These are phyloP conservation scores for Drosophila mojavensis DNA, from an alignment of 1,140 invertebrate genomes.

Conservation along the genomic window DNA sequence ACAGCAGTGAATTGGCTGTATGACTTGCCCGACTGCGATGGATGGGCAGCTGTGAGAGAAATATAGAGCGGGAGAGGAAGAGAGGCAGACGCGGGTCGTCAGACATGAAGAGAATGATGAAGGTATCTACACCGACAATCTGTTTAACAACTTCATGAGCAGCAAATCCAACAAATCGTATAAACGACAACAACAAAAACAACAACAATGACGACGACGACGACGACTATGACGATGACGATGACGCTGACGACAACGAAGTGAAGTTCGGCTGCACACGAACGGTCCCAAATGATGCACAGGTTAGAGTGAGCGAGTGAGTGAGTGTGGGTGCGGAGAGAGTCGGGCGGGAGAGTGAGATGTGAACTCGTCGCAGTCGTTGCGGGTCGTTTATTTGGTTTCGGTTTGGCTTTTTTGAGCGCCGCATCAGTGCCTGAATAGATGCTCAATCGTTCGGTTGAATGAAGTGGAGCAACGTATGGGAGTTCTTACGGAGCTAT, in stretches of 20 bases:
- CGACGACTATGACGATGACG: neutral
- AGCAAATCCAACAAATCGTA: slow-evolving; percentile 84
- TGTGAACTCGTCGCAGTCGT: slow-evolving; percentile 31
- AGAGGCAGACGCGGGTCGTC: slow-evolving; percentile 12
- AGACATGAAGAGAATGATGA: slow-evolving; percentile 73
- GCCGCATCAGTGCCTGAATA: slow-evolving; percentile 67
- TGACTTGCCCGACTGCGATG: slow-evolving; percentile 45
- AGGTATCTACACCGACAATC: slow-evolving; percentile 84
- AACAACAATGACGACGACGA: slow-evolving; percentile 13
- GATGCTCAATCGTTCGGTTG: slow-evolving; percentile 80
- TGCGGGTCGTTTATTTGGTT: slow-evolving; percentile 52
- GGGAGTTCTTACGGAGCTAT: slow-evolving; percentile 14
- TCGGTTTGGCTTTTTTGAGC: slow-evolving; percentile 55
- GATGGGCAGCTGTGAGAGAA: slow-evolving; percentile 19
- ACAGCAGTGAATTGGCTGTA: slow-evolving; percentile 46
- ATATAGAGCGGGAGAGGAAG: neutral
- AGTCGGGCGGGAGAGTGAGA: neutral
- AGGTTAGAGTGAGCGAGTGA: slow-evolving; percentile 13
- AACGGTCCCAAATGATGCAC: slow-evolving; percentile 48
- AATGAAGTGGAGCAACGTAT: slow-evolving; percentile 65
- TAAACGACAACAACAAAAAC: slow-evolving; percentile 57
- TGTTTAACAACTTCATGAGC: slow-evolving; percentile 84
- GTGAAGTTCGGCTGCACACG: slow-evolving; percentile 34
- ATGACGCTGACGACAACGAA: slow-evolving; percentile 26
- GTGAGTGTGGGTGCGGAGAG: neutral